Conservation (phyloP, 2,113 vertebrate species). For the Sapayoa aenigma region DNA sequence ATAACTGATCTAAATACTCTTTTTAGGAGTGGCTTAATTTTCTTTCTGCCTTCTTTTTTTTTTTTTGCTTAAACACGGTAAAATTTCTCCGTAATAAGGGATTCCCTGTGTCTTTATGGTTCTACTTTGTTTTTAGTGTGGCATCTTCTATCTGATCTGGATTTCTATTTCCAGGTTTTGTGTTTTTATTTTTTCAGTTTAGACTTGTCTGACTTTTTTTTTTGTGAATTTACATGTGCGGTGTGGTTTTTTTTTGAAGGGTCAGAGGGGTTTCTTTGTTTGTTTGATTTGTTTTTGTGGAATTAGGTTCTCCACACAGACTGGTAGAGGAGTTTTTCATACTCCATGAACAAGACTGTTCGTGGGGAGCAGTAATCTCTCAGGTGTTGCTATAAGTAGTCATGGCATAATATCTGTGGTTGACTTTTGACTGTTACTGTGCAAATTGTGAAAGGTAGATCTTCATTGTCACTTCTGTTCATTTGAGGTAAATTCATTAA, state of each 20-base stretch:
- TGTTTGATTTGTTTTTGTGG: background rate
- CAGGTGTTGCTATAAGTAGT: background rate
- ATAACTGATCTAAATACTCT: background rate
- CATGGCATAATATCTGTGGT: background rate
- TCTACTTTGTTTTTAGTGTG: background rate
- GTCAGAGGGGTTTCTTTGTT: background rate
- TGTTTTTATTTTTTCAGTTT: background rate
- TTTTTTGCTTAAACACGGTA: background rate
- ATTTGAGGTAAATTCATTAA: background rate
- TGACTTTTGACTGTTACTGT: background rate
- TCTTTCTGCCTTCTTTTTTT: background rate
- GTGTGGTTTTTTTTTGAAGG: background rate
- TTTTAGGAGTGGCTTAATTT: background rate
- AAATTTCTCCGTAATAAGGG: background rate
- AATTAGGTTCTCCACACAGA: background rate
- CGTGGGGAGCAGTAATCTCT: background rate
- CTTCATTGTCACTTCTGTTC: background rate
- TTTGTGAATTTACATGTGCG: accelerated
- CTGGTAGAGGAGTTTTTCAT: background rate
- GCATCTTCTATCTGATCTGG: background rate
- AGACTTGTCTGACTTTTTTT: background rate
- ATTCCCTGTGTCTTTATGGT: background rate
- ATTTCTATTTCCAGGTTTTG: background rate
- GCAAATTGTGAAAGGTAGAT: background rate
- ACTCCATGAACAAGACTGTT: background rate